Evolutionary conservation across 2,113 vertebrate species (phyloP).

Genomic region (Hippopotamus amphibius): DNA sequence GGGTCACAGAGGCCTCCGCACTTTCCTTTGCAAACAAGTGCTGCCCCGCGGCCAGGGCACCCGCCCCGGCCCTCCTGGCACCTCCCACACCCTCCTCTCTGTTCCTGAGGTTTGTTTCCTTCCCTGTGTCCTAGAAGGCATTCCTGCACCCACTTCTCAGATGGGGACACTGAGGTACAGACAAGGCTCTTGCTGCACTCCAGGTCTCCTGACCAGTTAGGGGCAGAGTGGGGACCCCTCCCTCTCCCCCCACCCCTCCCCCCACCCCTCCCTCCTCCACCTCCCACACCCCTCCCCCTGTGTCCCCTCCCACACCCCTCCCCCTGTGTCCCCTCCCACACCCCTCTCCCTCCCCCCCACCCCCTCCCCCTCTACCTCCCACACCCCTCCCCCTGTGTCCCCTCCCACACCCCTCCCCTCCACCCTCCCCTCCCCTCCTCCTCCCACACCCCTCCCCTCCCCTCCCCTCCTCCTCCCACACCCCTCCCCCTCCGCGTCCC

Average conservation of each 20-base stretch:
- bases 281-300: not conserved
- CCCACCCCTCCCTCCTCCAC: no score
- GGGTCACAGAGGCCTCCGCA: not conserved
- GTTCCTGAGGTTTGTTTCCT: rapidly evolving
- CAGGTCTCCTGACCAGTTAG: not conserved
- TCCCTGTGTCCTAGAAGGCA: no score
- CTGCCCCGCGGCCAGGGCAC: not conserved
- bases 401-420: no score
- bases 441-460: rapidly evolving
- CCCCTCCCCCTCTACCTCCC: no score
- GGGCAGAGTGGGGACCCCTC: not conserved
- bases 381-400: not conserved
- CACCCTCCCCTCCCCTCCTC: no score
- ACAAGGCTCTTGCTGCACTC: not conserved
- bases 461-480: not conserved
- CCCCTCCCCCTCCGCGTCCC: not conserved
- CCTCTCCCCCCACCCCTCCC: no score
- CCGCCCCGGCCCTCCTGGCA: not conserved
- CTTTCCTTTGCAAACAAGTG: not conserved
- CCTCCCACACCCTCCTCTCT: not conserved
- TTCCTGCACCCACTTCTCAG: not conserved
- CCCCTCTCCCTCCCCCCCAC: no score
- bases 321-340: not conserved
- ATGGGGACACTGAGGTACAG: not conserved
- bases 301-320: no score